Evolutionary conservation across 2,888 invertebrate genomes (phyloP).

Genomic region (Drosophila anceps): DNA sequence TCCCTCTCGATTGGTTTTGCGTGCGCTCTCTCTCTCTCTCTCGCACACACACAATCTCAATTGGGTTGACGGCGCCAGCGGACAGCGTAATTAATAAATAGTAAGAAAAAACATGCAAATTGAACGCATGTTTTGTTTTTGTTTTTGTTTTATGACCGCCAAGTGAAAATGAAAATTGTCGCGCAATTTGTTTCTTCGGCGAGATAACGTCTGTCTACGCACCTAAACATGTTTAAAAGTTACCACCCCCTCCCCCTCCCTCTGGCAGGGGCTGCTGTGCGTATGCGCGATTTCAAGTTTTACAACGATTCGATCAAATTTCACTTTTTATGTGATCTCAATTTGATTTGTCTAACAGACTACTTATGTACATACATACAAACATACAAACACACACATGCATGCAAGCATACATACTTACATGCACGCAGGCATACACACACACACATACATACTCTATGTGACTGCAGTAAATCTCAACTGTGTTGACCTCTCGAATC

Average conservation of each 20-base stretch:
- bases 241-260: background rate
- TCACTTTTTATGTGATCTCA: conserved; percentile 66
- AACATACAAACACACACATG: background rate
- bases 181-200: conserved; percentile 51
- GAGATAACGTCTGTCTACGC: conserved; percentile 64
- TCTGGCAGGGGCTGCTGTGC: conserved; percentile 21
- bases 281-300: conserved; percentile 55
- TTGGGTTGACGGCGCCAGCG: conserved; percentile 12
- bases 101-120: conserved; percentile 56
- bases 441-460: conserved; percentile 1
- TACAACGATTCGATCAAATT: conserved; percentile 59
- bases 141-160: conserved; percentile 12
- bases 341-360: conserved; percentile 35
- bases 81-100: conserved; percentile 30
- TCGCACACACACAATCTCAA: background rate
- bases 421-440: background rate
- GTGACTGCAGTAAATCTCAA: conserved; percentile 17
- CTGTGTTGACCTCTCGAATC: conserved; percentile 35
- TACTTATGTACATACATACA: background rate
- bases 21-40: background rate
- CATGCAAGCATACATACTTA: background rate
- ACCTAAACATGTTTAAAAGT: conserved; percentile 53
- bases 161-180: conserved; percentile 68
- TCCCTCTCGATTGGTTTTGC: background rate
- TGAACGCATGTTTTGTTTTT: conserved; percentile 41